phyloP scores from a whole-genome alignment of 2,888 invertebrate genomes.

The Meteorus colon region DNA sequence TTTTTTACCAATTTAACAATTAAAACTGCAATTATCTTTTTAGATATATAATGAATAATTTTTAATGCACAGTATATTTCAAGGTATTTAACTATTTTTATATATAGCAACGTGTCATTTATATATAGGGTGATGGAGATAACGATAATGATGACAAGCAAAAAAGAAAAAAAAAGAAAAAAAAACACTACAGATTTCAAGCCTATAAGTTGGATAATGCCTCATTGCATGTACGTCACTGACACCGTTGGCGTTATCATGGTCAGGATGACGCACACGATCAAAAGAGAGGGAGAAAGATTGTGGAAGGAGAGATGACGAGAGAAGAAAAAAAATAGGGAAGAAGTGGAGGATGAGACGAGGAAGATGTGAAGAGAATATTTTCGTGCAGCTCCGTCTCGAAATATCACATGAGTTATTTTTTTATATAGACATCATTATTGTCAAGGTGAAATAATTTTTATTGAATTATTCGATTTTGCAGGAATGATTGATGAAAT shows the following conservation, averaged over 20 bases:
- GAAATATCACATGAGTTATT: slow-evolving; percentile 46
- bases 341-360: slow-evolving; percentile 28
- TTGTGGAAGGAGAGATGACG: slow-evolving; percentile 23
- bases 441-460: background rate
- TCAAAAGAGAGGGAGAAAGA: slow-evolving; percentile 27
- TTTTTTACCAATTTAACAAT: background rate
- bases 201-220: slow-evolving; percentile 20
- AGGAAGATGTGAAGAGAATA: slow-evolving; percentile 1
- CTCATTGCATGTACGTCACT: slow-evolving; percentile 7
- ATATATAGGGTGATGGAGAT: background rate
- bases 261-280: slow-evolving; percentile 40
- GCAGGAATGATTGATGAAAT: too few species aligned
- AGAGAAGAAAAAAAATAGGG: slow-evolving; percentile 12
- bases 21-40: too few species aligned
- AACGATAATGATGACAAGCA: background rate
- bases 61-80: too few species aligned
- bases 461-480: too few species aligned
- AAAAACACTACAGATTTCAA: background rate
- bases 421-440: slow-evolving; percentile 20
- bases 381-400: slow-evolving; percentile 43
- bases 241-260: slow-evolving; percentile 22
- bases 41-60: too few species aligned
- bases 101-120: background rate
- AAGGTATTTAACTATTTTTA: background rate
- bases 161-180: background rate